These are phyloP conservation scores for Crotalus viridis DNA, from an alignment of 2,113 vertebrate species.

Conservation along the genomic window DNA sequence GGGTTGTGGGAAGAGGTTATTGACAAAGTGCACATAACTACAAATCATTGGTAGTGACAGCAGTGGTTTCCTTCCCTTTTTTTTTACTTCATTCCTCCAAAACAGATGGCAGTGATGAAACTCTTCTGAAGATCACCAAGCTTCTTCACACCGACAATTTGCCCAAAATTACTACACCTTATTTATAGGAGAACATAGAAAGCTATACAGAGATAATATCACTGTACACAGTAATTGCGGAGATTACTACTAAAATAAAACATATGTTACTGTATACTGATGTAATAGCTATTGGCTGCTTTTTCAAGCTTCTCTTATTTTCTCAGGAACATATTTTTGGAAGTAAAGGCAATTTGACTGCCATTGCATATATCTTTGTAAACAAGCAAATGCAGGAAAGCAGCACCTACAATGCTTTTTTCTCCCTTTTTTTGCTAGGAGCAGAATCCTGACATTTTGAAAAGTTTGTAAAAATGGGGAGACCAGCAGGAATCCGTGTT, in stretches of 20 bases:
- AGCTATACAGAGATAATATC: neutral
- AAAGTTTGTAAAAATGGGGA: neutral
- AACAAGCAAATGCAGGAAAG: neutral
- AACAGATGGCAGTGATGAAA: neutral
- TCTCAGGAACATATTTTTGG: neutral
- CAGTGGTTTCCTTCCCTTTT: neutral
- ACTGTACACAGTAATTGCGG: neutral
- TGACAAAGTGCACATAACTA: neutral
- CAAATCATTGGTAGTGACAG: neutral
- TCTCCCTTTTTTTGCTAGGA: neutral
- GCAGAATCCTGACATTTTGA: neutral
- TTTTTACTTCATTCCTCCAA: neutral
- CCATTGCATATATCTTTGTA: neutral
- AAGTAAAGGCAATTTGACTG: neutral
- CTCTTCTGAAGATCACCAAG: neutral
- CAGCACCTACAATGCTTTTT: neutral
- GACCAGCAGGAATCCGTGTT: neutral
- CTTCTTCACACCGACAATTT: neutral
- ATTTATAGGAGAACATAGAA: neutral
- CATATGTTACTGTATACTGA: neutral
- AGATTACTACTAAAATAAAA: neutral
- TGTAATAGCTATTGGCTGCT: neutral
- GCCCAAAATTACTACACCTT: neutral
- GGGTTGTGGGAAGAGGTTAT: neutral
- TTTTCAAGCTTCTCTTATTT: neutral